Base-by-base conservation (phyloP, 1,140 invertebrate genomes). In the Atopsyche davidsoni region DNA sequence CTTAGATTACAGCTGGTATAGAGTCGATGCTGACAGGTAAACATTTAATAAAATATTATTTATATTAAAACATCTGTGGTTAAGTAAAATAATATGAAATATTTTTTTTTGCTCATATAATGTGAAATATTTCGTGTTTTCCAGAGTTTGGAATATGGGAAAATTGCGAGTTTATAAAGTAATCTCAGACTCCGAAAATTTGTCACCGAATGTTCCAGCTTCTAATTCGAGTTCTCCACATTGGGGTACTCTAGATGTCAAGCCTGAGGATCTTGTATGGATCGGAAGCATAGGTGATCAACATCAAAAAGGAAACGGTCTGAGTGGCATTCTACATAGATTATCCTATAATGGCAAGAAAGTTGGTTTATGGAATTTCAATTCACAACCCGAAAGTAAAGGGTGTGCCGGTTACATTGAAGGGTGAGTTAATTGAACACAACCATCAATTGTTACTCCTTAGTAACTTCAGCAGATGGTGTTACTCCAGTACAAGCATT, bases 281-380 rank as follows among this genome's bases (percentile, higher is more conserved):
- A 63, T 64, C 3, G 63, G 66, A 11, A 44, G 50, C 21, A 1
- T 47, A 16, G 49, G 54, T 10, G 51, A 77, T 0, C 69, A 70
- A 11, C 4, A 13, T 54, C 60, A 81, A 16, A 71, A 62, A 4
- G 67, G 65, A 1, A 51, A 63, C 0, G 83, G 80, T 1, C 65
- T 86, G 3, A 75, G 79, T 16, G 90, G 87, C 0, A 93, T 91
- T 47, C 72, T 95, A 4, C 74, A 92, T 64, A 80, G 87, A 53
- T 69, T 94, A 0, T 75, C 76, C 50, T 69, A 92, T 1, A 88
- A 96, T 67, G 84, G 82, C 3, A 77, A 81, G 22, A 80, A 77
- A 0, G 70, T 96, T 35, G 92, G 93, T 0, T 71, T 96, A 0
- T 96, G 90, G 89, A 90, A 95, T 68, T 96, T 94, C 63, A 39